phyloP scores from a whole-genome alignment of 2,888 invertebrate genomes.

The Saturnia japonica region DNA sequence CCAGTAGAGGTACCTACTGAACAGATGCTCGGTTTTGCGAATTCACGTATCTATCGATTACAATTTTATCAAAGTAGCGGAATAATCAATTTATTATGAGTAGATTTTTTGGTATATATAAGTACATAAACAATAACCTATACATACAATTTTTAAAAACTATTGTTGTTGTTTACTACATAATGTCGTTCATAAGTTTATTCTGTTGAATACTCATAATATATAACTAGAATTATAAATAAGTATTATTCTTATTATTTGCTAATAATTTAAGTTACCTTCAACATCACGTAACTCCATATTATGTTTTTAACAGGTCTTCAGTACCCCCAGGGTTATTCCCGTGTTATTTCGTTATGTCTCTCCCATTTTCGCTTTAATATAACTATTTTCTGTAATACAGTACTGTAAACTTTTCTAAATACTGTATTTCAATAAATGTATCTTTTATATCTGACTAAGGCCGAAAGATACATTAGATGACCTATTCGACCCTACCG shows the following conservation, averaged over 20 bases:
- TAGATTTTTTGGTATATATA: no score
- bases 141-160: no score
- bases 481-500: conserved; percentile 65
- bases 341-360: not conserved
- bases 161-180: no score
- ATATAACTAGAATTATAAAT: not conserved
- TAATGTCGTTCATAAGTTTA: not conserved
- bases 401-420: not conserved
- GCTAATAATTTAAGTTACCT: not conserved
- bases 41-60: no score
- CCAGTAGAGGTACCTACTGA: no score
- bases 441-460: not conserved
- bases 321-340: not conserved
- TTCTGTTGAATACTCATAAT: not conserved
- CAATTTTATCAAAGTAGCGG: no score
- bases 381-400: not conserved
- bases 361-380: no score
- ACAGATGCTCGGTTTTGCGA: no score
- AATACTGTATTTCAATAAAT: not conserved
- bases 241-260: not conserved
- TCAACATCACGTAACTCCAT: not conserved
- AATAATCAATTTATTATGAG: no score
- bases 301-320: not conserved
- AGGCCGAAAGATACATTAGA: conserved; percentile 30
- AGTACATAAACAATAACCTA: no score